Conservation (phyloP, 2,888 invertebrate genomes). For the Limulus polyphemus region DNA sequence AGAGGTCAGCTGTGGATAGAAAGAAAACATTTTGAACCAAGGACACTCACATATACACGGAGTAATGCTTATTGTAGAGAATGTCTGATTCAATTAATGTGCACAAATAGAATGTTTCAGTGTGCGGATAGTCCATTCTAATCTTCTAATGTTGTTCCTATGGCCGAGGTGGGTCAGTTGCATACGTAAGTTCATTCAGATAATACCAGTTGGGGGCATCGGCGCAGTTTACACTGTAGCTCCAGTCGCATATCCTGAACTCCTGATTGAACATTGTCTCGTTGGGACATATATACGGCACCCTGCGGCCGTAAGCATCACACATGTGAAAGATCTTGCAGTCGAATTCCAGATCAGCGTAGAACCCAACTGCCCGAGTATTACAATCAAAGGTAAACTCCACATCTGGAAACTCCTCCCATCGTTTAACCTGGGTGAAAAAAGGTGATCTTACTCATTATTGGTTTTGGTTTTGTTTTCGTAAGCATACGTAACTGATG, state of each 20-base stretch:
- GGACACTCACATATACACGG: no score
- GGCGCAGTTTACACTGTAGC: constrained; percentile 47
- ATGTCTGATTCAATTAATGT: no score
- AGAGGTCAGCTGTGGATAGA: no score
- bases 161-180: constrained; percentile 42
- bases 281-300: constrained; percentile 50
- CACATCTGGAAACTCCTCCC: constrained; percentile 46
- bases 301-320: constrained; percentile 47
- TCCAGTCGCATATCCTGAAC: constrained; percentile 50
- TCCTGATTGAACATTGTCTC: constrained; percentile 51
- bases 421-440: constrained; percentile 29
- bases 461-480: no score
- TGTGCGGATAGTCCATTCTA: no score
- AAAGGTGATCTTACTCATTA: no score
- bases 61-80: no score
- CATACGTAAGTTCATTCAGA: constrained; percentile 48
- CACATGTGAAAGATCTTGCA: constrained; percentile 53
- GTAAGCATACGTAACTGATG: no score
- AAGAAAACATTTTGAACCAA: no score
- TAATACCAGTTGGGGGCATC: constrained; percentile 48
- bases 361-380: constrained; percentile 45
- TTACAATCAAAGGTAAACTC: constrained; percentile 50
- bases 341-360: constrained; percentile 49
- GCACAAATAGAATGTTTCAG: no score
- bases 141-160: no score